Percentiles rank a stretch among this genome's conserved stretches.
Conservation (phyloP, 30 jellyfish, hydroid and myxozoan species). For the Aurelia coerulea region DNA sequence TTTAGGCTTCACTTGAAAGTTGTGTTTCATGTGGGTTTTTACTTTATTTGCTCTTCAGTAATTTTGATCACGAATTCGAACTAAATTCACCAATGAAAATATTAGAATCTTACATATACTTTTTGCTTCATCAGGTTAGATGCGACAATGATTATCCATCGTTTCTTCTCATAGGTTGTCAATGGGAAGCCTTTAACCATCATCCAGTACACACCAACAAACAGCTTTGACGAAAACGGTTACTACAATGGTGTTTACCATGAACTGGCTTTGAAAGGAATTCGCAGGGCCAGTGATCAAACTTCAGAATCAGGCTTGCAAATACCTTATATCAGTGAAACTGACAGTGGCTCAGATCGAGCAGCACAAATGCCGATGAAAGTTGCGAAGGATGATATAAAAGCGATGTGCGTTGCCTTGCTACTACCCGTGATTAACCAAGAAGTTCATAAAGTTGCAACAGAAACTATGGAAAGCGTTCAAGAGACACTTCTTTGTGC, state of each 20-base stretch:
- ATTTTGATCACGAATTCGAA: no score
- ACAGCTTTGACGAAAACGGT: constrained; percentile 77
- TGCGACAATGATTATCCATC: background rate
- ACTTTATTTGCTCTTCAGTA: no score
- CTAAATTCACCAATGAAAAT: no score
- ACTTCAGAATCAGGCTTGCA: background rate
- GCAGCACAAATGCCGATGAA: background rate
- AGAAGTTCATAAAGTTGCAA: constrained; percentile 10
- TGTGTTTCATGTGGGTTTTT: no score
- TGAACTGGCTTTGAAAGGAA: constrained; percentile 56
- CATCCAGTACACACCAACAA: constrained; percentile 54
- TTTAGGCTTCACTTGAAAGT: no score
- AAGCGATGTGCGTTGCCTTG: constrained; percentile 16
- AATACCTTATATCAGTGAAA: background rate
- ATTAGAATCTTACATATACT: no score
- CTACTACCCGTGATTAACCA: constrained; percentile 17
- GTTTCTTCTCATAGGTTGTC: constrained; percentile 61
- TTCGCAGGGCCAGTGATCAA: constrained; percentile 18
- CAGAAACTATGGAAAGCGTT: constrained; percentile 27
- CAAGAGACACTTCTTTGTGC: constrained; percentile 6
- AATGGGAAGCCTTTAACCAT: constrained; percentile 62
- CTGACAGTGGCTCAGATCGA: background rate
- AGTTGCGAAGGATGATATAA: constrained; percentile 27
- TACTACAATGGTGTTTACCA: constrained; percentile 79
- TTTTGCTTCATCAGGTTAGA: no score